Percentiles rank a stretch among this genome's conserved stretches.
These are phyloP conservation scores for Morinoia aosen DNA, from an alignment of 2,888 invertebrate genomes.

Conservation along the genomic window DNA sequence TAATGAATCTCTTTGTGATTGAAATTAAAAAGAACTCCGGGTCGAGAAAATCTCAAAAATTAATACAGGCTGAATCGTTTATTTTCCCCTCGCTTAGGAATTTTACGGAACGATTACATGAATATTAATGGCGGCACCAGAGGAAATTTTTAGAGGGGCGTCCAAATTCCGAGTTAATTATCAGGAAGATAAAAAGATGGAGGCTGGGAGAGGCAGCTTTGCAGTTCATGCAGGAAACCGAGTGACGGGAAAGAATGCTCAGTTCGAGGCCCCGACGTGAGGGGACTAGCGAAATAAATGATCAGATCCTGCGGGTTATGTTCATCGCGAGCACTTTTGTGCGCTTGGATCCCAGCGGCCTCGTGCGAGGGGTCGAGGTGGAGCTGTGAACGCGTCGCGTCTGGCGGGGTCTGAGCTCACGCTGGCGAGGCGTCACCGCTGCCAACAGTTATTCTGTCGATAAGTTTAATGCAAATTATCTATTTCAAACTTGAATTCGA, in stretches of 20 bases:
- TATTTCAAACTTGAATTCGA: too few species aligned
- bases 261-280: neutral
- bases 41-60: too few species aligned
- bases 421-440: neutral
- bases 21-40: too few species aligned
- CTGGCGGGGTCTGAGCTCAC: neutral
- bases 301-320: neutral
- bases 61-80: neutral
- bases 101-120: neutral
- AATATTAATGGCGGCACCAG: neutral
- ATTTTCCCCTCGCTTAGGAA: neutral
- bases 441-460: too few species aligned
- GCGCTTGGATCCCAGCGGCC: neutral
- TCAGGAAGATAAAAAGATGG: neutral
- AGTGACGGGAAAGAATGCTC: neutral
- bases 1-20: too few species aligned
- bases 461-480: too few species aligned
- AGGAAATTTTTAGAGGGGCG: neutral
- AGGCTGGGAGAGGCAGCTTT: neutral
- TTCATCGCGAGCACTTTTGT: neutral
- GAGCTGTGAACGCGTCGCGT: neutral
- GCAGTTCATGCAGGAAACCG: neutral
- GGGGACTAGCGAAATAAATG: slow-evolving; percentile 6
- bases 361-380: neutral
- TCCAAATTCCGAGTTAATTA: neutral